phyloP scores from a whole-genome alignment of 2,113 vertebrate species.

The Gnathonemus longibarbis region DNA sequence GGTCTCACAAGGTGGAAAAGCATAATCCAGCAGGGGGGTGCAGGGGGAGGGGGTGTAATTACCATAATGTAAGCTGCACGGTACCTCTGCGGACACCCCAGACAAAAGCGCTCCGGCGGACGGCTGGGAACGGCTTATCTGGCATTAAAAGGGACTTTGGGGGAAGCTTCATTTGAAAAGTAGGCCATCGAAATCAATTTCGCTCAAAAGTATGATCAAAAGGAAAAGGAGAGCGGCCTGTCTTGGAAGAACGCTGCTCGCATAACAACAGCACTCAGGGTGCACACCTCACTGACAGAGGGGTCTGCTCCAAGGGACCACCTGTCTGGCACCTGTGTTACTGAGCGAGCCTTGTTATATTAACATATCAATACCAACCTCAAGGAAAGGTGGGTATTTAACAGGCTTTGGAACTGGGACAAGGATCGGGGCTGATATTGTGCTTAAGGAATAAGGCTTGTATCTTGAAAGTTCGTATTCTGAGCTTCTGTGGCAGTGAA shows the following conservation, averaged over 20 bases:
- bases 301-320: neutral
- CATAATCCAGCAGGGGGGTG: neutral
- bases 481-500: neutral
- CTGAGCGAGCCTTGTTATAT: neutral
- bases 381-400: neutral
- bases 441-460: neutral
- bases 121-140: conserved; percentile 15
- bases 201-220: conserved; percentile 14
- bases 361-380: neutral
- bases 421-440: neutral
- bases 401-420: neutral
- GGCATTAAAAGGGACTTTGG: conserved; percentile 15
- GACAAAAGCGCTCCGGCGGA: neutral
- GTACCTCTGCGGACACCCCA: neutral
- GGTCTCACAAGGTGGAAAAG: neutral
- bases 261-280: neutral
- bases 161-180: neutral
- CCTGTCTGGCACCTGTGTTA: neutral
- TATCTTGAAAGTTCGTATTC: neutral
- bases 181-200: conserved; percentile 9
- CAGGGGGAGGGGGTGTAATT: neutral
- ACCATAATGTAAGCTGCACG: neutral
- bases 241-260: neutral
- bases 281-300: neutral
- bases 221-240: neutral